phyloP scores from a whole-genome alignment of 2,888 invertebrate species.

The Rhingia campestris region DNA sequence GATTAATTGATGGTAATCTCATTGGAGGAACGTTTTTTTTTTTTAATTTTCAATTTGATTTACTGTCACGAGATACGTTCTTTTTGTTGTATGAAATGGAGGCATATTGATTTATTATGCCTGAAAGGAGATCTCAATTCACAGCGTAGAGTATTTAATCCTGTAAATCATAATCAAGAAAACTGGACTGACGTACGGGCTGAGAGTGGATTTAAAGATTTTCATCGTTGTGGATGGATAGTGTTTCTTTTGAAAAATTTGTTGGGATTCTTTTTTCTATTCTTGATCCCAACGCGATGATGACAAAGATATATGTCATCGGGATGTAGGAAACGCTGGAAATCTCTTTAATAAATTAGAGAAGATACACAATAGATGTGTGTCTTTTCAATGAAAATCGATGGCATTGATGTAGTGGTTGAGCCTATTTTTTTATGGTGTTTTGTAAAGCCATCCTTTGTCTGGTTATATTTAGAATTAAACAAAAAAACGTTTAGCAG shows the following conservation, averaged over 20 bases:
- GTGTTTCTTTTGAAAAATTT: slow-evolving; percentile 33
- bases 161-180: slow-evolving; percentile 72
- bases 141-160: slow-evolving; percentile 68
- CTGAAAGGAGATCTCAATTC: slow-evolving; percentile 58
- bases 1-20: slow-evolving; percentile 70
- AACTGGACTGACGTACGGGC: slow-evolving; percentile 58
- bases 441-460: background rate
- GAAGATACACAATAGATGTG: slow-evolving; percentile 39
- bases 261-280: slow-evolving; percentile 38
- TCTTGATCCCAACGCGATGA: slow-evolving; percentile 68
- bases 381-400: slow-evolving; percentile 22
- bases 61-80: slow-evolving; percentile 24
- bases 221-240: slow-evolving; percentile 31
- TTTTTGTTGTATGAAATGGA: slow-evolving; percentile 28
- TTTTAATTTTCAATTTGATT: slow-evolving; percentile 36
- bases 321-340: slow-evolving; percentile 30
- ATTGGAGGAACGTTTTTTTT: slow-evolving; percentile 37
- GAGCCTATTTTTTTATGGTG: slow-evolving; percentile 10
- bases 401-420: slow-evolving; percentile 16
- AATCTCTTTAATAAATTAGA: slow-evolving; percentile 67
- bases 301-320: slow-evolving; percentile 70
- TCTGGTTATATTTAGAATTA: background rate
- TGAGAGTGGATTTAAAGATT: slow-evolving; percentile 54
- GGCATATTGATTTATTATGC: slow-evolving; percentile 57
- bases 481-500: no score